phyloP scores from a whole-genome alignment of 1,140 invertebrate genomes.

The Pseudoatta argentina region DNA sequence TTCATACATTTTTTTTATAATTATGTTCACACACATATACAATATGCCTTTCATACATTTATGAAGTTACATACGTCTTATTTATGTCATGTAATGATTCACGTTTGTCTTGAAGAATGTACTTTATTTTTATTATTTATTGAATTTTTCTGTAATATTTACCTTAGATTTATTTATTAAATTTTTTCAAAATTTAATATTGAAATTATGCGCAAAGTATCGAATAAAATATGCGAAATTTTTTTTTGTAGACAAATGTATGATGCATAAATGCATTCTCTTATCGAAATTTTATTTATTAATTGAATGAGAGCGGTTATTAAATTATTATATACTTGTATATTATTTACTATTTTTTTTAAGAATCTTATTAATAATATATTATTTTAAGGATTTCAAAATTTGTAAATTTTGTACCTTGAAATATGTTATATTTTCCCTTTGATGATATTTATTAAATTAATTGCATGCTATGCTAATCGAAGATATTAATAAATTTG shows the following conservation, averaged over 20 bases:
- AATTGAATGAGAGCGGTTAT: slow-evolving; percentile 6
- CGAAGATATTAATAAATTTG: slow-evolving; percentile 43
- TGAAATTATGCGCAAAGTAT: neutral
- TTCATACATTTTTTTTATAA: neutral
- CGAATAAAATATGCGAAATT: neutral
- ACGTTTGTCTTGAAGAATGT: neutral
- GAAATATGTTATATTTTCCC: slow-evolving; percentile 3
- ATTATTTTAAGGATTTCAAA: neutral
- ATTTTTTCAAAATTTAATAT: neutral
- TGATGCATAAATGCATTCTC: neutral
- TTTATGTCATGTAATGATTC: neutral
- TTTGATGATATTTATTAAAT: slow-evolving; percentile 39
- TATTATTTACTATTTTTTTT: neutral
- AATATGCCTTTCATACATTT: slow-evolving; percentile 9
- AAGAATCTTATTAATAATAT: neutral
- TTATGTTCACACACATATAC: neutral
- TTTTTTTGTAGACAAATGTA: neutral
- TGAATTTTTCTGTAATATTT: neutral
- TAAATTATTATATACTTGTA: slow-evolving; percentile 16
- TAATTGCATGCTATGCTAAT: slow-evolving; percentile 8
- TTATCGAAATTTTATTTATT: neutral
- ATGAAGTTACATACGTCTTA: slow-evolving; percentile 1
- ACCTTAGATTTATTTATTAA: slow-evolving; percentile 11
- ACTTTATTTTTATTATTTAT: neutral
- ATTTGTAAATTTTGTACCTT: neutral